Base-by-base conservation (phyloP, 2,888 invertebrate species). In the Tortrix viridana region DNA sequence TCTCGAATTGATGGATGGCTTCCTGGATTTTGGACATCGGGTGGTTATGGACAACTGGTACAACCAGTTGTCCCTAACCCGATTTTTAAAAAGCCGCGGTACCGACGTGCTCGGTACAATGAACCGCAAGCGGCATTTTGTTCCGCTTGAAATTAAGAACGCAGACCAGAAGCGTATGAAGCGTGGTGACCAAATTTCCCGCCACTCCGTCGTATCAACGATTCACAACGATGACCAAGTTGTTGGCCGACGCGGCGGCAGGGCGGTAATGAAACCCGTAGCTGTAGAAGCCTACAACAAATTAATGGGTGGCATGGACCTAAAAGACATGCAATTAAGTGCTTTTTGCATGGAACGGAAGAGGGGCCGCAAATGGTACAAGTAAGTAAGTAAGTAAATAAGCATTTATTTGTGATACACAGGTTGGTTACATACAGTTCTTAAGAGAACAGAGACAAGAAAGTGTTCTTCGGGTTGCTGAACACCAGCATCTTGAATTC, bases 241-340 rank as follows among this genome's bases (percentile, higher is more conserved):
- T 65, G n/a, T 65, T 65, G 3, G 57, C 19, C 44, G 38, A 26
- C 50, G 44, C 47, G 26, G 9, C 3, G 32, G 38, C 14, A n/a
- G 43, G 23, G 32, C 7, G 32, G 44, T 44, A 9, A 12, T 6
- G 22, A 58, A 62, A 5, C 61, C 54, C 0, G 7, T 55, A 0
- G 60, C 47, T 4, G 59, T 70, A 0, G 46, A 52, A 5, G 53
- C 52, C n/a, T 76, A 74, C 52, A 74, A 74, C 49, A 68, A 68
- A 38, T 62, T 20, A 52, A 73, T 75, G 71, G 71, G 70, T 9
- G 69, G 71, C 0, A 65, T 71, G 2, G 67, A 72, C 38, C 37
- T 71, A 3, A 73, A 75, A 41, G 72, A 75, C 26, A 72, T 71
- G 22, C 70, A 69, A 26, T 60, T 71, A 6, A 69, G 70, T 49